Base-by-base conservation (phyloP, 2,888 invertebrate species). In the Andrena trimmerana region DNA sequence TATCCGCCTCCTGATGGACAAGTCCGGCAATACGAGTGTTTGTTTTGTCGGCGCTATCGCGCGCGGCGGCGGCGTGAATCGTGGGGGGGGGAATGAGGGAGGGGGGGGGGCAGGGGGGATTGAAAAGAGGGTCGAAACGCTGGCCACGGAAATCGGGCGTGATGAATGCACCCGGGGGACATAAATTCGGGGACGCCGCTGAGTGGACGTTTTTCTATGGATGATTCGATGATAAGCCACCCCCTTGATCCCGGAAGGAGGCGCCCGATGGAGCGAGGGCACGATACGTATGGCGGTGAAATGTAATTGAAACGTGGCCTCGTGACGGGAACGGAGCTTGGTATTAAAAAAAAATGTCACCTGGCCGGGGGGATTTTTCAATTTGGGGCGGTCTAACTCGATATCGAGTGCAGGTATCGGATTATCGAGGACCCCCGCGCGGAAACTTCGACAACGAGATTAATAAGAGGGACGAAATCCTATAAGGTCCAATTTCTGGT, bases 1-100 rank as follows among this genome's bases (percentile, higher is more conserved):
- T 78, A 83, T 78, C 75, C 72, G 36, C 16, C 62, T 66, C 13
- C 66, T 72, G 84, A 84, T 84, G 83, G 84, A 82, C 82, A 82
- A 71, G 68, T 36, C 42, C 27, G 75, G 75, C 75, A 84, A 84
- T 78, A 69, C 67, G 36, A 75, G 78, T 78, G 75, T 68, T 75
- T 68, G 73, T 74, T 83, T 74, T 33, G 52, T 48, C 20, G 57
- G 24, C 10, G 29, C 27, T 67, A 78, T 69, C 78, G 65, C 63
- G 73, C 24, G 36, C 20, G 24, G 24, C 20, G 52, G 16, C 7
- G 33, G 33, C 78, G 78, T 78, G 78, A 71, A 78, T 80, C 57
- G 65, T 48, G 4, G 16, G 42, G 24, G 36, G 60, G 24, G 52
- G 60, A 54, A 10, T 20, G n/a, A 1, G 8, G 8, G 33, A 8